These are phyloP conservation scores for Procambarus virginalis DNA, from an alignment of 1,140 invertebrate genomes.

Conservation along the genomic window DNA sequence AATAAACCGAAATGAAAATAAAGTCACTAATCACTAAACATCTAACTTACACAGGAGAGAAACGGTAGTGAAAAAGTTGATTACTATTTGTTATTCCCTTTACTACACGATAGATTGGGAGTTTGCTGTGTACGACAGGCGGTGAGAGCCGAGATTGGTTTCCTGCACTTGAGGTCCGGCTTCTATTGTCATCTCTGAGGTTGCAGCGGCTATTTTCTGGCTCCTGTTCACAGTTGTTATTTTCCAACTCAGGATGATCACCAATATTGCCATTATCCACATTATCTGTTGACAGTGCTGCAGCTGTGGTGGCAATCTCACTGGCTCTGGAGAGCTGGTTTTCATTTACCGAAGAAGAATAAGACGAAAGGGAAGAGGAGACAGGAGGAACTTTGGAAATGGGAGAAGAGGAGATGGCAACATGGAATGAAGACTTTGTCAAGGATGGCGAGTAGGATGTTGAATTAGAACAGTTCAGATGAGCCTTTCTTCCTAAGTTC, in stretches of 20 bases:
- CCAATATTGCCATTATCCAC: conserved; percentile 59
- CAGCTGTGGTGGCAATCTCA: conserved; percentile 13
- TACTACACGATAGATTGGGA: conserved; percentile 57
- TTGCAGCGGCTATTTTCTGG: conserved; percentile 23
- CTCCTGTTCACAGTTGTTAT: conserved; percentile 51
- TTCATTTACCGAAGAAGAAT: conserved; percentile 26
- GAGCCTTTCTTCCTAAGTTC: conserved; percentile 27
- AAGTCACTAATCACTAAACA: conserved; percentile 66
- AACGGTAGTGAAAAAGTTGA: conserved; percentile 68
- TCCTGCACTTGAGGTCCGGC: conserved; percentile 17
- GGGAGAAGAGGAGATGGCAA: conserved; percentile 21
- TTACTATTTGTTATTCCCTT: conserved; percentile 67
- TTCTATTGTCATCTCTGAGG: conserved; percentile 35
- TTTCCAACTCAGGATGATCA: conserved; percentile 44
- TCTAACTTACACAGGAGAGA: conserved; percentile 68
- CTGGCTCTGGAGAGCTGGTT: conserved; percentile 21
- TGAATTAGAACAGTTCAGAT: conserved; percentile 11
- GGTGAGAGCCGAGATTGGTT: conserved; percentile 23
- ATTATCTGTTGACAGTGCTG: conserved; percentile 25
- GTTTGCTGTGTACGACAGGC: conserved; percentile 48
- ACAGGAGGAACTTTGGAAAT: conserved; percentile 22
- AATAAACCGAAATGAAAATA: conserved; percentile 14
- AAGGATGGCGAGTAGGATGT: conserved; percentile 7
- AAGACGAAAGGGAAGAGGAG: conserved; percentile 26
- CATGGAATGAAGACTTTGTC: conserved; percentile 20